Conservation (phyloP, 2,797 vertebrate genomes). For the Aselliscus stoliczkanus region DNA sequence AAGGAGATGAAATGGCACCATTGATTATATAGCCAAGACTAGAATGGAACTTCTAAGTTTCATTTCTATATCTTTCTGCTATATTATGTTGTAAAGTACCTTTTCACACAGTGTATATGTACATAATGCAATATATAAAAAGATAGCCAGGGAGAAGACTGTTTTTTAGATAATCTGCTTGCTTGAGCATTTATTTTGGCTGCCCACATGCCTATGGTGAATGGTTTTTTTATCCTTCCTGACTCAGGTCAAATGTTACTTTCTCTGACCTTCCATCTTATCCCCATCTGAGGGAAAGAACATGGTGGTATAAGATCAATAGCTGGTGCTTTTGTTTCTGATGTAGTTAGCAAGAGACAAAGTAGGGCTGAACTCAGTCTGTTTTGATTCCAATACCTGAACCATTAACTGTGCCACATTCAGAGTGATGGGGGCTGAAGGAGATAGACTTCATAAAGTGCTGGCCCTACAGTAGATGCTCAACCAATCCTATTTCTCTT, state of each 20-base stretch:
- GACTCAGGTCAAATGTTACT: background rate
- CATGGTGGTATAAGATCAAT: background rate
- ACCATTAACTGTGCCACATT: background rate
- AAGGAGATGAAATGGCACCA: background rate
- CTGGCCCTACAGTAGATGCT: background rate
- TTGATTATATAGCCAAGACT: background rate
- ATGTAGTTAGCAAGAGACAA: background rate
- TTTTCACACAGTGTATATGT: background rate
- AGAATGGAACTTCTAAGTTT: background rate
- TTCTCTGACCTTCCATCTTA: background rate
- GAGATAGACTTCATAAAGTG: background rate
- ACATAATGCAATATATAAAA: background rate
- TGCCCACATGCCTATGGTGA: background rate
- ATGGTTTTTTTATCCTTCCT: background rate
- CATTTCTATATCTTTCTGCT: background rate
- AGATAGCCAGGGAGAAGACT: background rate
- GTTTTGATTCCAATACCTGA: background rate
- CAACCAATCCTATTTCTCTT: background rate
- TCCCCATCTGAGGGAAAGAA: background rate
- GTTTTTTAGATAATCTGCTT: background rate
- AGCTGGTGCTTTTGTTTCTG: background rate
- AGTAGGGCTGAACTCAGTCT: background rate
- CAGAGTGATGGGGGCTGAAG: background rate
- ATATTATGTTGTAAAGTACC: background rate
- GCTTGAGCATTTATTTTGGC: background rate